phyloP scores from a whole-genome alignment of 2,888 invertebrate species.

The Ferdinandea cuprea region DNA sequence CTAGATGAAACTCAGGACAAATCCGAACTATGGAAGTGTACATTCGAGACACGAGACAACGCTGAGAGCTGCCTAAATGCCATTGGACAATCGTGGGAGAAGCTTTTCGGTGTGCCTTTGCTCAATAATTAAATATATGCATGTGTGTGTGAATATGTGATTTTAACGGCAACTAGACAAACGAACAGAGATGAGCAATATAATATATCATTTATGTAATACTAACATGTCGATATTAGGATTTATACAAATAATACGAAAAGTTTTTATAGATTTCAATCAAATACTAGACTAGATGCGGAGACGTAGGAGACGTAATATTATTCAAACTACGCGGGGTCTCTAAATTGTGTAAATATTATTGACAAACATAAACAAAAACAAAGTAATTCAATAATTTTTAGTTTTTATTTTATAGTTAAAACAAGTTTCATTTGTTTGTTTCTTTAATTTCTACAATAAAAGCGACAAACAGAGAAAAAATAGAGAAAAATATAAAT shows the following conservation, averaged over 20 bases:
- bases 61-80: constrained; percentile 83
- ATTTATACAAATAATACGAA: constrained; percentile 29
- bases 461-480: constrained; percentile 20
- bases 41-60: constrained; percentile 83
- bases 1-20: constrained; percentile 84
- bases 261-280: constrained; percentile 34
- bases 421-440: neutral
- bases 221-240: constrained; percentile 68
- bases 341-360: constrained; percentile 33
- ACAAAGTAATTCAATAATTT: constrained; percentile 24
- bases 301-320: constrained; percentile 26
- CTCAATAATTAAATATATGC: constrained; percentile 69
- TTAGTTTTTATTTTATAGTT: constrained; percentile 41
- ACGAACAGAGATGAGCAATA: constrained; percentile 6
- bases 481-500: constrained; percentile 7
- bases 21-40: constrained; percentile 84
- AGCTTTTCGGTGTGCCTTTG: constrained; percentile 84
- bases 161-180: neutral
- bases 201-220: constrained; percentile 41
- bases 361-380: neutral
- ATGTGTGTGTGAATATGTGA: neutral
- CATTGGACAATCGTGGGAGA: constrained; percentile 84
- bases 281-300: constrained; percentile 12
- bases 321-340: neutral
- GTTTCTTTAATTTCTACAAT: constrained; percentile 27